Evolutionary conservation across 2,888 invertebrate species (phyloP), one percentile per base, ranked within the genome.

Genomic region (Apamea epomidion): DNA sequence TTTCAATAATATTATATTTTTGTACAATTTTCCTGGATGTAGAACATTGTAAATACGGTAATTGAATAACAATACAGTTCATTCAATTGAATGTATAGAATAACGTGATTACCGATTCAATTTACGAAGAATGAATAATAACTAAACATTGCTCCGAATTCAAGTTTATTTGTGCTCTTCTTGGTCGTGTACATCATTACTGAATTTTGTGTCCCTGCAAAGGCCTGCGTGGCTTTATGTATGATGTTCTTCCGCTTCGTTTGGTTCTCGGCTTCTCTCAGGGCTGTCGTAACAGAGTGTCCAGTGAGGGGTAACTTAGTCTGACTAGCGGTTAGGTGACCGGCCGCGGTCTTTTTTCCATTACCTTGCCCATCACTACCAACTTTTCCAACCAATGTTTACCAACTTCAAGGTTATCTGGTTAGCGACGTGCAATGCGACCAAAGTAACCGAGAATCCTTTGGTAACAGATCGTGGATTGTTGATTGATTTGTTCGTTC

Each of bases 1-100:
- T 73, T 60, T 64, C 21, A 68, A 42, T 60, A 58, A 37, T 73
- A 58, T 54, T 70, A 29, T 70, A 48, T 48, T 70, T 65, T 78
- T 60, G 42, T 48, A 14, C 5, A 18, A 45, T 69, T 85, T 81
- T 75, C 77, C 72, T 74, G n/a, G 12, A 37, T 42, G 37, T 67
- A 16, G 25, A 0, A 54, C 64, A 67, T 37, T 67, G 54, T 64
- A 70, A 71, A 45, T 45, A 58, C 21, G 37, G 58, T 25, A n/a
- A 64, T 68, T 69, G 16, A 75, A 72, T 60, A 70, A 73, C 60
- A 80, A 73, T n/a, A 29, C 60, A 25, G 54, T 72, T 72, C 29
- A 74, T 67, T 80, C 21, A 60, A 74, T 78, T 58, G 64, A 48
- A 32, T 29, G 0, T 29, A 29, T n/a, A 60, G 2, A 71, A 48